phyloP scores from a whole-genome alignment of 1,140 invertebrate species.

The Bombus ignitus region DNA sequence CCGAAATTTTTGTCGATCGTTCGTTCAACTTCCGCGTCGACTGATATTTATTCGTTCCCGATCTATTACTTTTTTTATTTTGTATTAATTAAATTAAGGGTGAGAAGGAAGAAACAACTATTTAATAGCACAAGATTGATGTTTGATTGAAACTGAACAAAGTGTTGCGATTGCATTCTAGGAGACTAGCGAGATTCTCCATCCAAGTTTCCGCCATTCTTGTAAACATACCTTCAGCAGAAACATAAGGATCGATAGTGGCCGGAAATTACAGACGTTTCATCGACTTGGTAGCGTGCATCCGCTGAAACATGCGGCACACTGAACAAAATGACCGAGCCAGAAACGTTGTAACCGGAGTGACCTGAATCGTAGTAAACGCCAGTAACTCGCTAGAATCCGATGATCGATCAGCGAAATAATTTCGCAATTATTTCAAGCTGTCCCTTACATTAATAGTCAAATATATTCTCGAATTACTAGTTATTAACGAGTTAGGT shows the following conservation, averaged over 20 bases:
- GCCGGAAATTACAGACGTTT: slow-evolving; percentile 50
- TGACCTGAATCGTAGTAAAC: slow-evolving; percentile 6
- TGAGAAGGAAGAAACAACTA: no score
- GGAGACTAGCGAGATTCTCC: not conserved
- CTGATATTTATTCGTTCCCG: no score
- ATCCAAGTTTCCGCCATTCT: slow-evolving; percentile 11
- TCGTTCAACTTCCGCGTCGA: not conserved
- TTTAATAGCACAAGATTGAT: not conserved
- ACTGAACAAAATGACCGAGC: slow-evolving; percentile 4
- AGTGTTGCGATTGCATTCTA: not conserved
- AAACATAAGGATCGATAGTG: slow-evolving; percentile 42
- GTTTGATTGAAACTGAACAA: not conserved
- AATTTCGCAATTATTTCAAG: slow-evolving; percentile 34
- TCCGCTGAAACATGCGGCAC: slow-evolving; percentile 1
- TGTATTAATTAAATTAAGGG: no score
- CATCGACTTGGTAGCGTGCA: slow-evolving; percentile 34
- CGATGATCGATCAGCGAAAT: slow-evolving; percentile 34
- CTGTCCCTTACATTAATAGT: not conserved
- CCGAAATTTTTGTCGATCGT: not conserved
- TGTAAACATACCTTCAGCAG: slow-evolving; percentile 22
- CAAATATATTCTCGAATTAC: not conserved
- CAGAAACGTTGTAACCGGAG: not conserved
- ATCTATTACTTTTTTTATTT: no score
- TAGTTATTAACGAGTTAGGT: not conserved
- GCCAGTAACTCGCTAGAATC: not conserved